phyloP scores from a whole-genome alignment of 2,888 invertebrate genomes.

The Limnephilus auricula region DNA sequence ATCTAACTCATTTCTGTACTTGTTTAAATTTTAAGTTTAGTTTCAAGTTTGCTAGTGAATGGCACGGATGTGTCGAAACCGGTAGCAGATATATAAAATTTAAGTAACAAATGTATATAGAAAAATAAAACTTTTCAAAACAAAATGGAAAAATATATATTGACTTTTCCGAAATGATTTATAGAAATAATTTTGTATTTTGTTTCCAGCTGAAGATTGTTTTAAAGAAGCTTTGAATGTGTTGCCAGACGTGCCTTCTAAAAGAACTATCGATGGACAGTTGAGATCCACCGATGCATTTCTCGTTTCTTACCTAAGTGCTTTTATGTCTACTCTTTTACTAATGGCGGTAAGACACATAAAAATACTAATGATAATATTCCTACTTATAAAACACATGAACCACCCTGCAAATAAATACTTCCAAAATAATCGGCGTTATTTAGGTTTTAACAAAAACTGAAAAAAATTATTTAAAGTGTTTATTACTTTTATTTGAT shows the following conservation, averaged over 20 bases:
- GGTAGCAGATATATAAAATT: no score
- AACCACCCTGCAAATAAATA: neutral
- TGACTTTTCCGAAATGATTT: neutral
- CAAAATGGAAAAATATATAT: no score
- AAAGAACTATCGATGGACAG: constrained; percentile 85
- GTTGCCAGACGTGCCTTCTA: constrained; percentile 86
- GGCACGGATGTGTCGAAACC: no score
- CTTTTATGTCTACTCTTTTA: constrained; percentile 89
- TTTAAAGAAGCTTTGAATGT: constrained; percentile 92
- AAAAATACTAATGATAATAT: neutral
- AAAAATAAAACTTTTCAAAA: no score
- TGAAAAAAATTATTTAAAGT: neutral
- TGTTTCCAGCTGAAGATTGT: constrained; percentile 90
- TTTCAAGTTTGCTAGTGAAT: no score
- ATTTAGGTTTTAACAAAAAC: neutral
- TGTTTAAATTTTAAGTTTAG: no score
- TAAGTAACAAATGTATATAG: no score
- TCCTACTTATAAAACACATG: neutral
- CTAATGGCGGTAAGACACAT: constrained; percentile 84
- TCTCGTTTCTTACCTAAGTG: constrained; percentile 83
- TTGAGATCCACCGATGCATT: constrained; percentile 84
- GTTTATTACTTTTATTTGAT: neutral
- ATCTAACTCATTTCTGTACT: no score
- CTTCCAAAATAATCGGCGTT: neutral
- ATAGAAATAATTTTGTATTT: neutral